Conservation (phyloP, 2,797 vertebrate genomes). For the Dermochelys coriacea region DNA sequence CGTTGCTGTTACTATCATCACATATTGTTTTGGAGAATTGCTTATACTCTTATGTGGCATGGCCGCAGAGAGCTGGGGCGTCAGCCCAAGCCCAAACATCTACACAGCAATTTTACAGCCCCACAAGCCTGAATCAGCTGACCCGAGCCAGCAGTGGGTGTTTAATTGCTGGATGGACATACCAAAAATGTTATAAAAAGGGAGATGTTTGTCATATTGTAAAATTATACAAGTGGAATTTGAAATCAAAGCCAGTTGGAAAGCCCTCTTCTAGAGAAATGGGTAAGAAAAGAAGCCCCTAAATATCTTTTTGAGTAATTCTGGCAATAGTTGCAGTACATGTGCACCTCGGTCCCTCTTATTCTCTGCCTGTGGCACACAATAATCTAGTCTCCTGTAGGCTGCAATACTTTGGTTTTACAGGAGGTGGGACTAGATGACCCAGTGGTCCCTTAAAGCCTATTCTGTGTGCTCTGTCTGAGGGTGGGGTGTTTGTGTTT, state of each 20-base stretch:
- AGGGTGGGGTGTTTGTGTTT: not conserved
- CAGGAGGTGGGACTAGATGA: not conserved
- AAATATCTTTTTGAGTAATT: slow-evolving; percentile 20
- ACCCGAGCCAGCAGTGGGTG: not conserved
- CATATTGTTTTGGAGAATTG: not conserved
- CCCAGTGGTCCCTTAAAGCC: not conserved
- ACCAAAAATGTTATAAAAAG: slow-evolving; percentile 50
- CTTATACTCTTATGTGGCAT: not conserved
- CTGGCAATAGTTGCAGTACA: not conserved
- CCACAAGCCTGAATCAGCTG: not conserved
- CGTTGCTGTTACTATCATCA: not conserved
- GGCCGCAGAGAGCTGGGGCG: not conserved
- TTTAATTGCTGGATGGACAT: not conserved
- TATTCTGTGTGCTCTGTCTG: not conserved
- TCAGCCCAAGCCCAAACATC: not conserved
- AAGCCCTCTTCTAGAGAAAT: slow-evolving; percentile 56
- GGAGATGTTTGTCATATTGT: slow-evolving; percentile 66
- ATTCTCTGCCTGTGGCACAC: not conserved
- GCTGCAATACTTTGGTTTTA: not conserved
- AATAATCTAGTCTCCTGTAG: not conserved
- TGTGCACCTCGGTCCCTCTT: not conserved
- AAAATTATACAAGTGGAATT: slow-evolving; percentile 71
- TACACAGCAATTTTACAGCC: not conserved
- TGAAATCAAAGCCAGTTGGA: slow-evolving; percentile 61
- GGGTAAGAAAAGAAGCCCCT: slow-evolving; percentile 18